Evolutionary conservation across 2,797 vertebrate species (phyloP).

Genomic region (Thripadectes ignobilis): DNA sequence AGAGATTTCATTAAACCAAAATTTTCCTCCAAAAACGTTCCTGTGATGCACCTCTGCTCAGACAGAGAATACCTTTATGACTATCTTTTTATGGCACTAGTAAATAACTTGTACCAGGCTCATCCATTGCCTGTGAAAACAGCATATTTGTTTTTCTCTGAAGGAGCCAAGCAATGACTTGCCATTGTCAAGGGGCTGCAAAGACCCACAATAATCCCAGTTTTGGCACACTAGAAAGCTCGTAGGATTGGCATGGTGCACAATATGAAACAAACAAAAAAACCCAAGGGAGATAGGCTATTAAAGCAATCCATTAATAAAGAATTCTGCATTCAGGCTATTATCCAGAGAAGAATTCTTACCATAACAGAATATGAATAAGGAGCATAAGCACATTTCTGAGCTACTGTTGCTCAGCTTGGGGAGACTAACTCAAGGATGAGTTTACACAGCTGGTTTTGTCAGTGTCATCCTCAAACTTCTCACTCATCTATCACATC

Average conservation of each 20-base stretch:
- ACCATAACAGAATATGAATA: not conserved
- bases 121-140: not conserved
- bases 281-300: not conserved
- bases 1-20: not conserved
- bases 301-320: slow-evolving; percentile 2
- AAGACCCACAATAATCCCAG: not conserved
- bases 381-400: not conserved
- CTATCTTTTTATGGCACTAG: not conserved
- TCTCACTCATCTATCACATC: not conserved
- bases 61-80: not conserved
- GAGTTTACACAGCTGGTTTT: not conserved
- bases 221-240: not conserved
- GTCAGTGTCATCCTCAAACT: not conserved
- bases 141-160: not conserved
- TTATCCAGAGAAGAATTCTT: not conserved
- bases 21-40: not conserved
- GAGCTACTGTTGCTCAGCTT: not conserved
- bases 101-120: not conserved
- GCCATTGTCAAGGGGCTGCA: not conserved
- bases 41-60: not conserved
- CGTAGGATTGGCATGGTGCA: not conserved
- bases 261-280: not conserved
- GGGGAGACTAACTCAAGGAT: not conserved
- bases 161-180: not conserved
- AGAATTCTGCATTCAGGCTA: not conserved